phyloP scores from a whole-genome alignment of 2,113 vertebrate genomes.

The Labeo rohita region DNA sequence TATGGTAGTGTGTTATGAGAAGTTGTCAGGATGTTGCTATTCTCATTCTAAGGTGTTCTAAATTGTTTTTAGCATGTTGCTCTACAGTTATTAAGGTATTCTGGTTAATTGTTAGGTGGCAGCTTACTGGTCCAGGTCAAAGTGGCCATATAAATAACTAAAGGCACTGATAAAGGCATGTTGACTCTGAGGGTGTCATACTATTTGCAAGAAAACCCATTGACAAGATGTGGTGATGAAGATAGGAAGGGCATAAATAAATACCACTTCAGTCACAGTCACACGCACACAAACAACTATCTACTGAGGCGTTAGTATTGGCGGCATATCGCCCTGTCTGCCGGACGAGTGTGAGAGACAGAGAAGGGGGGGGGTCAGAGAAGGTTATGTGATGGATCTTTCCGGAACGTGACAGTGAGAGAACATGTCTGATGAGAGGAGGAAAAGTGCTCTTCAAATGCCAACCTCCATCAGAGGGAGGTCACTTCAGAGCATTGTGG shows the following conservation, averaged over 20 bases:
- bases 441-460: slow-evolving; percentile 34
- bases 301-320: slow-evolving; percentile 4
- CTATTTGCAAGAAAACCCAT: neutral
- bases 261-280: slow-evolving; percentile 6
- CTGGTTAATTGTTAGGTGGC: neutral
- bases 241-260: neutral
- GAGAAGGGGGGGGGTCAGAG: neutral
- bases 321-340: slow-evolving; percentile 14
- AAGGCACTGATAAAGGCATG: neutral
- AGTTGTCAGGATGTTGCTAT: neutral
- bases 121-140: neutral
- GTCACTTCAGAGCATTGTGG: slow-evolving; percentile 38
- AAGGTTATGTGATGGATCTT: slow-evolving; percentile 43
- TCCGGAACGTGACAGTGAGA: slow-evolving; percentile 27
- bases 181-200: neutral
- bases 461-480: slow-evolving; percentile 43
- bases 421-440: slow-evolving; percentile 21
- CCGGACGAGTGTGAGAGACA: neutral
- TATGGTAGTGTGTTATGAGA: neutral
- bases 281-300: neutral
- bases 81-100: too few species aligned
- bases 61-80: too few species aligned
- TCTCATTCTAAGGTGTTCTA: too few species aligned
- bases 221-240: neutral
- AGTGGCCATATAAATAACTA: neutral